Base-by-base conservation (phyloP, 2,888 invertebrate genomes). In the Philereme vetulata region DNA sequence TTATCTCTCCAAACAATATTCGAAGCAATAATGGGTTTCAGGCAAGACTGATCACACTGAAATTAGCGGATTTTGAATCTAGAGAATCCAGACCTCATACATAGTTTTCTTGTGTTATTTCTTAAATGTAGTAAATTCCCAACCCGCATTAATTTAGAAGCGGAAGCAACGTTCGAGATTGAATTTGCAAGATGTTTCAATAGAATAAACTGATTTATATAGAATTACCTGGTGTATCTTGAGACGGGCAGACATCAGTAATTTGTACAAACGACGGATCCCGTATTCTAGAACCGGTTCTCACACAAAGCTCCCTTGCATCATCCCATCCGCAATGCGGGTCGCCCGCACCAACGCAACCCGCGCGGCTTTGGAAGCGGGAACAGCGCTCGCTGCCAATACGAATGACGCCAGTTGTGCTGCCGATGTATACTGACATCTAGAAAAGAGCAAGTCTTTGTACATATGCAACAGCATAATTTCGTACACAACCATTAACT, bases 271-370 rank as follows among this genome's bases (percentile, higher is more conserved):
- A 97, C 75, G 94, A 94, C 5, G 94, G 92, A 95, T 97, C 97
- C 71, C 94, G 94, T 42, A 93, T 87, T n/a, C 81, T 76, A 0
- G 71, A 64, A 0, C 73, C 62, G 0, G 96, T 95, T 0, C 94
- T 88, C 0, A 95, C 94, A 77, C 98, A 98, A 21, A 92, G 88
- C 69, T 96, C 95, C 9, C 94, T 87, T 4, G 94, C 92, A 68
- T 96, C 95, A 85, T 98, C 95, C 98, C 98, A 98, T 0, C 98
- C 98, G 83, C 98, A 98, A 81, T 98, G 98, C 0, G 98, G 98
- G 87, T 98, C 98, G 87, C 96, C 96, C 0, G 98, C 95, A 71
- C 95, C 95, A 45, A 96, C 80, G 81, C 98, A 98, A 4, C 62
- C 62, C 8, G 48, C 32, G 10, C 65, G 60, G 56, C 60, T 56